Evolutionary conservation across 2,113 vertebrate species (phyloP), one percentile per base, ranked within the genome.

Genomic region (Misgurnus anguillicaudatus): DNA sequence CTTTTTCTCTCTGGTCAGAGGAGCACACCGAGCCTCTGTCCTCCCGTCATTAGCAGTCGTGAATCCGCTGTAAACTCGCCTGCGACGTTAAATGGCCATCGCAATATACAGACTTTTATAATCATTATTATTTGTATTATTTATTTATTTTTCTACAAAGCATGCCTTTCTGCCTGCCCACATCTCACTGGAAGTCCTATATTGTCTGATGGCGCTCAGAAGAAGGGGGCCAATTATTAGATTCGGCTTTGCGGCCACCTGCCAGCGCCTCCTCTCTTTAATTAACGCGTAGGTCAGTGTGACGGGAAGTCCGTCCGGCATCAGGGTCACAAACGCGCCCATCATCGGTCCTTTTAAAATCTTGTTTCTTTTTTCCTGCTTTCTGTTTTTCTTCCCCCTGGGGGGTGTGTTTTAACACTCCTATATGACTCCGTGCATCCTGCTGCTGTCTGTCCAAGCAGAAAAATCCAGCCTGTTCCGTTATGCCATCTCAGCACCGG

Each of bases 261-360:
- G 97, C 96, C 96, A 95, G 95, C 84, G 88, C 92, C 88, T 88
- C 91, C 86, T 94, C 89, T 94, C 95, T 96, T 96, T 98, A 98
- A 98, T 98, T 96, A 98, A 97, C 92, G 94, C 93, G 94, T 94
- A 94, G 92, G 96, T 96, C 96, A 97, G 94, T 95, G 94, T 93
- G 94, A 94, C 93, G 92, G 95, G 94, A 95, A 92, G 94, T 94
- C 89, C 93, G 92, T 90, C 93, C 94, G 91, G 90, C 91, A 91
- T 93, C 93, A 89, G 94, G 96, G 95, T 96, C 95, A 94, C 89
- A 92, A 92, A 90, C 93, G 92, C 92, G 86, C 86, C 94, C 93
- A 94, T 95, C 93, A 94, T 93, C 93, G 86, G 48, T 67, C 88
- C 82, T 82, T 85, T 91, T 91, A 92, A 92, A 93, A 94, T 92